Percentiles rank a stretch among this genome's conserved stretches.
Evolutionary conservation across 2,113 vertebrate species (phyloP).

Genomic region (Orientallactaga bullata): DNA sequence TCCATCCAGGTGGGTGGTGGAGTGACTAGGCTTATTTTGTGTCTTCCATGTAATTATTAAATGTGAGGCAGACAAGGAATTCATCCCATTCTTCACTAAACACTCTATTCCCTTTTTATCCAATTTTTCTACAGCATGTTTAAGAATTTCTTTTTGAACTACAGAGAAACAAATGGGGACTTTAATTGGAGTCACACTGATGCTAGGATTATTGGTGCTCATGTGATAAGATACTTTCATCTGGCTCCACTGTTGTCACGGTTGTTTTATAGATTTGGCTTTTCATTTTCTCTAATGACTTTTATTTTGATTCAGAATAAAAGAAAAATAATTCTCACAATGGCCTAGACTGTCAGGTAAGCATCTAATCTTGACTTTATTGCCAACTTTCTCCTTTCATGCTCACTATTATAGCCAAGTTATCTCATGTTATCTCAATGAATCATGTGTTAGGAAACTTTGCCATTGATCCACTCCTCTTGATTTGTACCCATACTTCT

Average conservation of each 20-base stretch:
- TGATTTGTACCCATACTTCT: background rate
- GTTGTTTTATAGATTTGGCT: background rate
- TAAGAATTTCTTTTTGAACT: background rate
- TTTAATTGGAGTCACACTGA: background rate
- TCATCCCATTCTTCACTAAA: background rate
- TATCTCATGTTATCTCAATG: background rate
- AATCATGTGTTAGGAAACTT: background rate
- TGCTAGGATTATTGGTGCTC: background rate
- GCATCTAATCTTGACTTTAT: background rate
- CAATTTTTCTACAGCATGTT: background rate
- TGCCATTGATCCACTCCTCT: background rate
- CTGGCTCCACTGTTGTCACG: too few species aligned
- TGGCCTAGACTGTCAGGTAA: background rate
- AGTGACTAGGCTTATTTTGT: too few species aligned
- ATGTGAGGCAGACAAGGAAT: background rate
- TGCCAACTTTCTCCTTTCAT: background rate
- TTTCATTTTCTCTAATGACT: background rate
- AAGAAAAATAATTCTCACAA: background rate
- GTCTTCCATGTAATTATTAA: background rate
- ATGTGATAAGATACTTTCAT: background rate
- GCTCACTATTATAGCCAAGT: background rate
- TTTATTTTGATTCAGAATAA: background rate
- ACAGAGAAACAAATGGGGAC: background rate
- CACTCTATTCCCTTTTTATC: rapidly evolving
- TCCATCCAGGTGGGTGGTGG: background rate